Conservation (phyloP, 2,113 vertebrate genomes). For the Pogona vitticeps region DNA sequence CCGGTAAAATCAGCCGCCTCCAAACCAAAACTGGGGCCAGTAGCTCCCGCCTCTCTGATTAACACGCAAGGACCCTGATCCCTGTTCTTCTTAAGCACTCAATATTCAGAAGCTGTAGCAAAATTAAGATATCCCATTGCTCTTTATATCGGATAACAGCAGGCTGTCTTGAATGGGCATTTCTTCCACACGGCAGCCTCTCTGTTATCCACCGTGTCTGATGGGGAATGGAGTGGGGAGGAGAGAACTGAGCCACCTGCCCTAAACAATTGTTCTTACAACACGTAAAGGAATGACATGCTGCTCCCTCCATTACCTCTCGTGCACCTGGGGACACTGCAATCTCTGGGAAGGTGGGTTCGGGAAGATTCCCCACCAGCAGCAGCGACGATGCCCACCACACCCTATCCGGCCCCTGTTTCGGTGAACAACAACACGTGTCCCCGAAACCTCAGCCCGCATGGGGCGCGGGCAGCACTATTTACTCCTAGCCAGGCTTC, state of each 20-base stretch:
- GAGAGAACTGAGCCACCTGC: not conserved
- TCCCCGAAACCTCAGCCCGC: too few relatives aligned
- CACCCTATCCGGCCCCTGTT: too few relatives aligned
- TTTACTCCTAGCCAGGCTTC: conserved; percentile 7
- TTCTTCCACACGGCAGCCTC: too few relatives aligned
- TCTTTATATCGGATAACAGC: not conserved
- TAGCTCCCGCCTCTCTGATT: not conserved
- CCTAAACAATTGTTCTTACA: not conserved
- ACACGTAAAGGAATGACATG: not conserved
- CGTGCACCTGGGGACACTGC: not conserved
- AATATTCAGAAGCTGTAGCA: not conserved
- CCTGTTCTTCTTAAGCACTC: not conserved
- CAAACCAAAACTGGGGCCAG: not conserved
- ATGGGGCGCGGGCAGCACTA: too few relatives aligned
- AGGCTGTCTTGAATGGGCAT: too few relatives aligned
- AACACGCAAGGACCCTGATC: not conserved
- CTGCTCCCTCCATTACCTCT: not conserved
- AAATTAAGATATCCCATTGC: not conserved
- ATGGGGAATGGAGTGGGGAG: too few relatives aligned
- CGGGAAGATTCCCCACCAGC: not conserved
- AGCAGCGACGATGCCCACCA: too few relatives aligned
- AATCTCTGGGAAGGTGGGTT: not conserved
- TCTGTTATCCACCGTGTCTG: too few relatives aligned
- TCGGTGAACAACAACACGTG: too few relatives aligned
- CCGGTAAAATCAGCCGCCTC: not conserved